These are phyloP conservation scores for Phania funesta DNA, from an alignment of 2,888 invertebrate species.

Conservation along the genomic window DNA sequence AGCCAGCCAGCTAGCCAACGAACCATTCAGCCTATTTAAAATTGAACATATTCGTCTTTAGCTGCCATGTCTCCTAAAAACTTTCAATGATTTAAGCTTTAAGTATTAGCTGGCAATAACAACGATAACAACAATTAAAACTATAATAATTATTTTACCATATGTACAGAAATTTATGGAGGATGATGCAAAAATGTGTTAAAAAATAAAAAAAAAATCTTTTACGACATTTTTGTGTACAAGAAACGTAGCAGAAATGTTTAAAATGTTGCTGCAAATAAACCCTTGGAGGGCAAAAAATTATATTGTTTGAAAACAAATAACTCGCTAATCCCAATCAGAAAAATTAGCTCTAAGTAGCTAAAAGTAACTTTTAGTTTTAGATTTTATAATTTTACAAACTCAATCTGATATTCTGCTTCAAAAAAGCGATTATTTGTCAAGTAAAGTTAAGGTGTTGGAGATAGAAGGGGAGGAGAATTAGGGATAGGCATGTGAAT, in stretches of 20 bases:
- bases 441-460: no score
- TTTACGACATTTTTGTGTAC: not conserved
- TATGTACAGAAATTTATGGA: conserved; percentile 7
- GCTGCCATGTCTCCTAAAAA: not conserved
- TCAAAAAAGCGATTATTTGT: no score
- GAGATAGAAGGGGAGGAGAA: no score
- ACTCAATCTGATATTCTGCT: no score
- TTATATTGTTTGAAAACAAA: not conserved
- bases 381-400: no score
- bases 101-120: conserved; percentile 3
- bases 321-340: not conserved
- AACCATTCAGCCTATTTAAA: conserved; percentile 20
- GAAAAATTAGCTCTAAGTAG: no score
- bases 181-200: conserved; percentile 25
- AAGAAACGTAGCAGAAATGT: not conserved
- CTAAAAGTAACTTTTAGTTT: no score
- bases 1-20: conserved; percentile 11
- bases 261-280: not conserved
- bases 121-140: conserved; percentile 27
- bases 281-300: not conserved
- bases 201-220: not conserved
- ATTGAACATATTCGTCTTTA: not conserved
- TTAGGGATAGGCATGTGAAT: no score
- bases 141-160: conserved; percentile 34
- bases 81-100: conserved; percentile 3